Evolutionary conservation across 1,140 invertebrate species (phyloP), one percentile per base, ranked within the genome.

Genomic region (Temnothorax nylanderi): DNA sequence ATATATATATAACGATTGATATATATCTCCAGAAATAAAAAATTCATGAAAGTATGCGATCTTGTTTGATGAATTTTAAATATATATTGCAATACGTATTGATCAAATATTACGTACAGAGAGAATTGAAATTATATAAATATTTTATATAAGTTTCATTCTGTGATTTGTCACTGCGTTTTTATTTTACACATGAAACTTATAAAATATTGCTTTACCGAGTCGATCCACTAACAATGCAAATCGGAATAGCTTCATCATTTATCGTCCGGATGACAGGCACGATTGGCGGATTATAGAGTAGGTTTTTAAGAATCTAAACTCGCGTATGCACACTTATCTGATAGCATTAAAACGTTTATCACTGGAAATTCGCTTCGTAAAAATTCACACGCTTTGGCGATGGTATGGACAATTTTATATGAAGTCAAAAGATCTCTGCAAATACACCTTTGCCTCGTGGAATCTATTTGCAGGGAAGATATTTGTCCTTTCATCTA

Each of bases 251-350:
- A 60, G 44, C 32, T 18, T 47, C 69, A 60, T 75, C 69, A 47
- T 84, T 75, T 84, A 60, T 84, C 80, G 67, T 34, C 37, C 5
- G 16, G 51, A 47, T 32, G 80, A 82, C 80, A 60, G 80, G 26
- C 80, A 32, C 80, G 80, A 75, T 84, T 74, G 80, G 80, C 80
- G 54, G 80, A 74, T 75, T 75, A 84, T 84, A 84, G 69, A 84
- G n/a, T 84, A 72, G 32, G 2, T 84, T 60, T 74, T 84, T 51
- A 75, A 84, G 54, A n/a, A 62, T 84, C 54, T 58, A 44, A 37
- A 58, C 44, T 49, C n/a, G 49, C 80, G 18, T 13, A 72, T 60
- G 67, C 44, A 37, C 26, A 84, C 49, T 74, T 16, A 49, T 74
- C n/a, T 21, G 21, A 75, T 49, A 11, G 41, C 34, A 60, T 74